phyloP scores from a whole-genome alignment of 2,797 vertebrate species.

The Sebastiscus tertius region DNA sequence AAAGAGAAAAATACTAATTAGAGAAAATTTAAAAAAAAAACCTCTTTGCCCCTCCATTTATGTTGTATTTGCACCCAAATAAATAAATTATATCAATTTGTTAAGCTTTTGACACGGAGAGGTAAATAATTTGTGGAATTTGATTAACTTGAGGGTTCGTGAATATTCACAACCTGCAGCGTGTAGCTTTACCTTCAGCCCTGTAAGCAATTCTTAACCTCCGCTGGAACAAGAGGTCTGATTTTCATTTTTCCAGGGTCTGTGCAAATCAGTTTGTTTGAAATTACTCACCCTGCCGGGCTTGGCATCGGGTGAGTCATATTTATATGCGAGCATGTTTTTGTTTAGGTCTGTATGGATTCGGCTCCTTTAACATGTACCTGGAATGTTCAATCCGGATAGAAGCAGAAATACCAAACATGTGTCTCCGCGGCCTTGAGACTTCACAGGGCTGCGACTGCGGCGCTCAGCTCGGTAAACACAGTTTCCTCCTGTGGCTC shows the following conservation, averaged over 20 bases:
- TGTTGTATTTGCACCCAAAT: background rate
- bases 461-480: slow-evolving; percentile 72
- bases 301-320: slow-evolving; percentile 58
- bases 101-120: background rate
- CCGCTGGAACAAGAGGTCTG: slow-evolving; percentile 60
- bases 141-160: slow-evolving; percentile 8
- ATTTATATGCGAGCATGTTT: slow-evolving; percentile 66
- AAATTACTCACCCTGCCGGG: slow-evolving; percentile 43
- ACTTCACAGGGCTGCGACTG: slow-evolving; percentile 73
- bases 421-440: slow-evolving; percentile 78
- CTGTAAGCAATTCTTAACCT: slow-evolving; percentile 53
- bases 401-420: slow-evolving; percentile 74
- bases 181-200: slow-evolving; percentile 51
- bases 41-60: background rate
- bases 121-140: slow-evolving; percentile 17
- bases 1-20: slow-evolving; percentile 25
- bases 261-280: slow-evolving; percentile 72
- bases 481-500: slow-evolving; percentile 74
- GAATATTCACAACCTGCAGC: background rate
- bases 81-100: background rate
- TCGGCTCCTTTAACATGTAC: slow-evolving; percentile 66
- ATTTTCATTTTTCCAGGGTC: slow-evolving; percentile 74
- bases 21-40: background rate
- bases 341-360: slow-evolving; percentile 63
- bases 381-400: slow-evolving; percentile 66